phyloP scores from a whole-genome alignment of 2,888 invertebrate species.

The Cecidostiba fungosa region DNA sequence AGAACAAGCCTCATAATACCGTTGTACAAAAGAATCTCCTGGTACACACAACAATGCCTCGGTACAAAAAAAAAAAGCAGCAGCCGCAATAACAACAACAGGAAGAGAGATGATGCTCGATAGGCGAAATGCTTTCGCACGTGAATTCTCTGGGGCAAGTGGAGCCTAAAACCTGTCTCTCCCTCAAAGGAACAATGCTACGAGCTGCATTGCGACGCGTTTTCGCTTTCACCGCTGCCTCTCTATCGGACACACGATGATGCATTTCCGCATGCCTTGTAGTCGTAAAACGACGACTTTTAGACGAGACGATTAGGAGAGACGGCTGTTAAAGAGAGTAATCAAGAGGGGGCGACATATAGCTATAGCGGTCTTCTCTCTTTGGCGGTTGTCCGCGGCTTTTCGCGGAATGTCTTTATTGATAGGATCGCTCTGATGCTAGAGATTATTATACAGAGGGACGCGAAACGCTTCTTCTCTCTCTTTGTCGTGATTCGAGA shows the following conservation, averaged over 20 bases:
- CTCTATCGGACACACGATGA: not conserved
- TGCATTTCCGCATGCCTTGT: constrained; percentile 37
- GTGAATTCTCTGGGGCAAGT: constrained; percentile 38
- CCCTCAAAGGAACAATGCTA: constrained; percentile 38
- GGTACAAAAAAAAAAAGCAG: not conserved
- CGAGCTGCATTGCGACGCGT: constrained; percentile 41
- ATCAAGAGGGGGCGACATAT: not conserved
- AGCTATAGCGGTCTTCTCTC: not conserved
- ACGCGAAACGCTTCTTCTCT: not conserved
- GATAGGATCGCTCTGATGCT: not conserved
- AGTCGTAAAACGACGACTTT: not conserved
- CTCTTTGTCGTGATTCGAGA: not conserved
- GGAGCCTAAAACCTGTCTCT: constrained; percentile 49
- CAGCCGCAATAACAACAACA: not conserved
- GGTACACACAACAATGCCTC: not conserved
- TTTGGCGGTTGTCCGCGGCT: not conserved
- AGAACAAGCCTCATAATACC: not conserved
- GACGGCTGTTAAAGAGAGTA: not conserved
- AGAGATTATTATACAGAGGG: not conserved
- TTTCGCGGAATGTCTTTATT: constrained; percentile 14
- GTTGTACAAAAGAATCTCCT: not conserved
- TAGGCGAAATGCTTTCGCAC: constrained; percentile 45
- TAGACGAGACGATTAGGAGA: not conserved
- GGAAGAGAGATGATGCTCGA: constrained; percentile 39
- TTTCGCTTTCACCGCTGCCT: constrained; percentile 40